These are phyloP conservation scores for Philhelius pedissequus DNA, from an alignment of 2,888 invertebrate genomes.

Conservation along the genomic window DNA sequence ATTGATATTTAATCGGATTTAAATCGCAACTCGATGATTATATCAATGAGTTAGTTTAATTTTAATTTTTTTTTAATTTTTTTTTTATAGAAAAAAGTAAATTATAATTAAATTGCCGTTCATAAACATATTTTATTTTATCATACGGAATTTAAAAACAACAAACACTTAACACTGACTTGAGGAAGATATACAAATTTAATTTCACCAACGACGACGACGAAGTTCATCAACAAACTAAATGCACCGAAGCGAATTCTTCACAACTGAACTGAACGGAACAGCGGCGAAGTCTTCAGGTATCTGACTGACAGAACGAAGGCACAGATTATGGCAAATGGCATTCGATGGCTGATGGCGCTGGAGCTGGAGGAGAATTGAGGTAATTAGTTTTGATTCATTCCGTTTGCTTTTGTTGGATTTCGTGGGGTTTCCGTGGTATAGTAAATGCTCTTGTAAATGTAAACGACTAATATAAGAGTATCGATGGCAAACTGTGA, in stretches of 20 bases:
- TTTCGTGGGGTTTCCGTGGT: conserved; percentile 57
- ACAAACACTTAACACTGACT: background rate
- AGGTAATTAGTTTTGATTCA: conserved; percentile 65
- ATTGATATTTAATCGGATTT: conserved; percentile 46
- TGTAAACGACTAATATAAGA: conserved; percentile 13
- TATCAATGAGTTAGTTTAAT: background rate
- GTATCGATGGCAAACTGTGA: conserved; percentile 27
- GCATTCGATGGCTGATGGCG: background rate
- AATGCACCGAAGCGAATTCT: conserved; percentile 70
- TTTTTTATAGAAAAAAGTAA: background rate
- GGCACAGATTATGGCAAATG: no score
- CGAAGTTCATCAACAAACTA: conserved; percentile 71
- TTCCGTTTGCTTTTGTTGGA: conserved; percentile 26
- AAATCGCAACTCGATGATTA: background rate
- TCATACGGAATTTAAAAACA: conserved; percentile 5
- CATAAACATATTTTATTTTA: background rate
- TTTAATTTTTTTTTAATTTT: background rate
- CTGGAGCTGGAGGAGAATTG: conserved; percentile 2
- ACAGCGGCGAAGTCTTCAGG: conserved; percentile 63
- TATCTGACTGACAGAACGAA: background rate
- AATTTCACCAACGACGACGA: conserved; percentile 57
- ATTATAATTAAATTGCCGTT: conserved; percentile 3
- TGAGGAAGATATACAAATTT: conserved; percentile 9
- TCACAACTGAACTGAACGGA: conserved; percentile 53
- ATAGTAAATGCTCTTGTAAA: conserved; percentile 11